Conservation (phyloP, 2,888 invertebrate genomes). For the Diarsia mendica region DNA sequence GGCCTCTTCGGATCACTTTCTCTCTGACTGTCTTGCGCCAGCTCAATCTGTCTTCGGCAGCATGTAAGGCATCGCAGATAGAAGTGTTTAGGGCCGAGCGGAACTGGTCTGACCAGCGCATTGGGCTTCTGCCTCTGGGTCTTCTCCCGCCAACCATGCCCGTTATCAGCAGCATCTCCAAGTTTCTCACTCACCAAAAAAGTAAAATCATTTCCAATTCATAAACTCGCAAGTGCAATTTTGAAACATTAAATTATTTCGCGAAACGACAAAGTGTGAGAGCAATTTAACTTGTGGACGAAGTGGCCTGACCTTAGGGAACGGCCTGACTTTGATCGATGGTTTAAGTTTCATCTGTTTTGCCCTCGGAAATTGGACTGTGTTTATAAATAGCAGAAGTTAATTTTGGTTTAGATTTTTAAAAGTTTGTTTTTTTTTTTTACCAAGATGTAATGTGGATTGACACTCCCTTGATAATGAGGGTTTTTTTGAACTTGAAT, state of each 20-base stretch:
- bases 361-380: constrained; percentile 51
- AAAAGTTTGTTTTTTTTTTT: not conserved
- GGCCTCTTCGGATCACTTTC: too few species aligned
- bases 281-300: constrained; percentile 65
- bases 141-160: too few species aligned
- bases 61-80: too few species aligned
- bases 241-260: constrained; percentile 63
- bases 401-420: constrained; percentile 19
- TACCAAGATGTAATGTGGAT: too few species aligned
- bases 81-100: too few species aligned
- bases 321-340: constrained; percentile 64
- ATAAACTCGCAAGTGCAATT: constrained; percentile 36
- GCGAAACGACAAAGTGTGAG: constrained; percentile 52
- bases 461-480: too few species aligned
- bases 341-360: constrained; percentile 57
- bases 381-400: constrained; percentile 35
- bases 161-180: too few species aligned
- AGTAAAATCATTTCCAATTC: constrained; percentile 19
- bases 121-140: too few species aligned
- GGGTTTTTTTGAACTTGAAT: too few species aligned
- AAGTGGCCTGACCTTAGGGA: constrained; percentile 54
- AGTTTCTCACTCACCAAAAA: not conserved
- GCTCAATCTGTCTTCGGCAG: too few species aligned
- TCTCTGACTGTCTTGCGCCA: too few species aligned
- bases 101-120: too few species aligned